phyloP scores from a whole-genome alignment of 2,113 vertebrate species.

The Salvator merianae region DNA sequence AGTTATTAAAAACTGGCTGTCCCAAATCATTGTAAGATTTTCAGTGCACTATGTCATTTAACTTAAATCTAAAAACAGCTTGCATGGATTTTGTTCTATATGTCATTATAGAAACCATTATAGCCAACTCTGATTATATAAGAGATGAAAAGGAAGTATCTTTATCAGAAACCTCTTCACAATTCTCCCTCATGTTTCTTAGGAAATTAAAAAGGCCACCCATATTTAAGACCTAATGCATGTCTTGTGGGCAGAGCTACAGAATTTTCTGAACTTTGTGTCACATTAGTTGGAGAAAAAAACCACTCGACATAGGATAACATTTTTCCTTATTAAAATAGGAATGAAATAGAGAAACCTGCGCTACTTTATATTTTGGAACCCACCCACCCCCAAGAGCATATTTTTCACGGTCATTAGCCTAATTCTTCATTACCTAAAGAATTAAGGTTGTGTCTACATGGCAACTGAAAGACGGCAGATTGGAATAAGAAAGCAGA shows the following conservation, averaged over 20 bases:
- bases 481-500: too few species aligned
- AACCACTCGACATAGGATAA: not conserved
- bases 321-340: not conserved
- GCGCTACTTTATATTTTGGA: not conserved
- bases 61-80: slow-evolving; percentile 8
- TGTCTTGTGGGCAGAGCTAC: not conserved
- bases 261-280: slow-evolving; percentile 14
- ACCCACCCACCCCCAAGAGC: not conserved
- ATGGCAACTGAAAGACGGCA: too few species aligned
- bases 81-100: slow-evolving; percentile 3
- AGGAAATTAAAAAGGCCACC: not conserved
- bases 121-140: not conserved
- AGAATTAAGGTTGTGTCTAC: too few species aligned
- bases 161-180: not conserved
- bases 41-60: not conserved
- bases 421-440: not conserved
- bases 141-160: slow-evolving; percentile 8
- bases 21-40: slow-evolving; percentile 35
- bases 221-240: not conserved
- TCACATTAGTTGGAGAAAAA: not conserved
- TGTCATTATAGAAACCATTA: slow-evolving; percentile 16
- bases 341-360: not conserved
- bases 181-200: slow-evolving; percentile 16
- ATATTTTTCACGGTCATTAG: not conserved
- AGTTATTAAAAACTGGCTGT: slow-evolving; percentile 15